Base-by-base conservation (phyloP, 2,888 invertebrate species). In the Tiliacea aurago region DNA sequence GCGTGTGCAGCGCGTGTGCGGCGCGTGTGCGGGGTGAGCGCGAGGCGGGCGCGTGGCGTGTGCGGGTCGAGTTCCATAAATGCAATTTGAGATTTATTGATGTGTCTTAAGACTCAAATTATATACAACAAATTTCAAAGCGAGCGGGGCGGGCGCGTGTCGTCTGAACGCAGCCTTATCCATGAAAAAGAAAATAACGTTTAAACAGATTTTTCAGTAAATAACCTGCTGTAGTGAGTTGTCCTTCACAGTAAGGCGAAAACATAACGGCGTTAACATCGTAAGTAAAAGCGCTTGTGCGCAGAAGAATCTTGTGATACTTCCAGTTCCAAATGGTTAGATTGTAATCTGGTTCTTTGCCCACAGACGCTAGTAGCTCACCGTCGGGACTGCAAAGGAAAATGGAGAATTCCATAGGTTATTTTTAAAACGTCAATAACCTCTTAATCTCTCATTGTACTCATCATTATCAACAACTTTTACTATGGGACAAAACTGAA, bases 251-350 rank as follows among this genome's bases (percentile, higher is more conserved):
- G 85, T 97, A 98, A 0, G 97, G 97, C 0, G 99, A 99, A 91
- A 99, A 99, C 90, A 97, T 97, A 0, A 98, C 98, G 76, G 97
- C 96, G 84, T 97, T 97, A 2, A 99, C 98, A 89, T 98, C 98
- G 89, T 98, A 98, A 20, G 98, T 97, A 91, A 98, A 98, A 0
- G 99, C 98, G 90, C 98, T 98, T 15, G 98, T 97, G 63, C 98
- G 97, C 49, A 99, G 94, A 62, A 98, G 95, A 70, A 98, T 98
- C 85, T 95, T 97, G 73, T 98, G 98, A 23, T 96, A 96, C 85
- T 97, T 96, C 99, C 99, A 99, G 88, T 98, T 97, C 99, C 99
- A 99, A 74, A 99, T 97, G 0, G 99, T 99, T 53, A 99, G 96
- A 91, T 98, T 97, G 90, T 97, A 98, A 92, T 99, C 99, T 0